phyloP scores from a whole-genome alignment of 2,113 vertebrate species.

The Lagopus muta region DNA sequence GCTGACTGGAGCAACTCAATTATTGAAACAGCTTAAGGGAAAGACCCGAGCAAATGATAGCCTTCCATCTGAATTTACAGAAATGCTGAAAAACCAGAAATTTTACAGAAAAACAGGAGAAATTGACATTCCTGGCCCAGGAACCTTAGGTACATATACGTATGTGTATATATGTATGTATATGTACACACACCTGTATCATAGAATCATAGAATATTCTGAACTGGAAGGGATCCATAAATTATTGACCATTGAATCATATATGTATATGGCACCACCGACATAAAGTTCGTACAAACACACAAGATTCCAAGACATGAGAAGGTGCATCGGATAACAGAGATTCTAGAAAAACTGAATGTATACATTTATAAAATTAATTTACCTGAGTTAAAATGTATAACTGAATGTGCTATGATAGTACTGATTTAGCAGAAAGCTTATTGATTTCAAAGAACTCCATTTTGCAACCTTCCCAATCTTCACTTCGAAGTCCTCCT shows the following conservation, averaged over 20 bases:
- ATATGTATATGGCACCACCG: neutral
- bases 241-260: too few species aligned
- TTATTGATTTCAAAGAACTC: neutral
- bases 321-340: neutral
- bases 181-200: too few species aligned
- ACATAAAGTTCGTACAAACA: neutral
- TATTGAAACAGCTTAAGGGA: neutral
- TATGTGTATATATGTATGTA: too few species aligned
- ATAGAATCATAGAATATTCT: too few species aligned
- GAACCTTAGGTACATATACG: neutral
- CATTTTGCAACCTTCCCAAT: neutral
- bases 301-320: neutral
- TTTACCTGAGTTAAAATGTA: neutral
- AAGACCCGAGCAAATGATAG: neutral
- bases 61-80: neutral
- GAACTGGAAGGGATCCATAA: too few species aligned
- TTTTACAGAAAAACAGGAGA: neutral
- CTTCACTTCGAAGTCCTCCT: neutral
- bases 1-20: neutral
- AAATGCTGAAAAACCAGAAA: neutral
- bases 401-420: neutral
- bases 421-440: neutral
- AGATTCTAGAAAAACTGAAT: neutral
- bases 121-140: neutral
- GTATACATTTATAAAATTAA: neutral